A percentile compares a stretch with the other conserved stretches of the same genome.
Evolutionary conservation across 2,888 invertebrate species (phyloP).

Genomic region (Spatulosminthurus flaviceps): DNA sequence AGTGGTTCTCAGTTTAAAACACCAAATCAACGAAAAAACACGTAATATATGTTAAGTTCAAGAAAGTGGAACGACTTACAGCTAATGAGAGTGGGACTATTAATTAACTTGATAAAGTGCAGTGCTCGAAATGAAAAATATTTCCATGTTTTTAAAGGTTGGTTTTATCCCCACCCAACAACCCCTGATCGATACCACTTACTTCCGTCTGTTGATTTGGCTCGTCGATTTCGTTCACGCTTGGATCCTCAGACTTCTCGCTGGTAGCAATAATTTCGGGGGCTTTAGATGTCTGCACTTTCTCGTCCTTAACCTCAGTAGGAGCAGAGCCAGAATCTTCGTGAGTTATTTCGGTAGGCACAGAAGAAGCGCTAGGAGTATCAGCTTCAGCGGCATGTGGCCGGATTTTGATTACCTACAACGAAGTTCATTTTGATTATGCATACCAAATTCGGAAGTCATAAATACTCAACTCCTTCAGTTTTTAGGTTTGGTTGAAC

Average conservation of each 20-base stretch:
- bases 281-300: conserved; percentile 33
- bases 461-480: too few species aligned
- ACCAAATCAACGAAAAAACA: not conserved
- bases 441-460: too few species aligned
- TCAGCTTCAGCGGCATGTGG: conserved; percentile 48
- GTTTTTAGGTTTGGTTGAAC: too few species aligned
- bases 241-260: conserved; percentile 54
- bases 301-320: conserved; percentile 39
- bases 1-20: too few species aligned
- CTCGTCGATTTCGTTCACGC: conserved; percentile 59
- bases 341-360: conserved; percentile 25
- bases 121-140: conserved; percentile 14
- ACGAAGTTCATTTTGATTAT: not conserved
- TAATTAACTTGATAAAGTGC: not conserved
- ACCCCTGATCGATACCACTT: conserved; percentile 58
- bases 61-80: conserved; percentile 15
- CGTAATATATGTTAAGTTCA: not conserved
- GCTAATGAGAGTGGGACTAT: not conserved
- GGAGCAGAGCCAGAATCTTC: conserved; percentile 35
- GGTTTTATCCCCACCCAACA: conserved; percentile 46
- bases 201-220: conserved; percentile 53
- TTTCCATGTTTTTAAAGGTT: conserved; percentile 6
- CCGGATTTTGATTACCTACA: conserved; percentile 60
- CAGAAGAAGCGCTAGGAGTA: not conserved
- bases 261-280: conserved; percentile 42